phyloP scores from a whole-genome alignment of 2,888 invertebrate species.

The Cosmia trapezina region DNA sequence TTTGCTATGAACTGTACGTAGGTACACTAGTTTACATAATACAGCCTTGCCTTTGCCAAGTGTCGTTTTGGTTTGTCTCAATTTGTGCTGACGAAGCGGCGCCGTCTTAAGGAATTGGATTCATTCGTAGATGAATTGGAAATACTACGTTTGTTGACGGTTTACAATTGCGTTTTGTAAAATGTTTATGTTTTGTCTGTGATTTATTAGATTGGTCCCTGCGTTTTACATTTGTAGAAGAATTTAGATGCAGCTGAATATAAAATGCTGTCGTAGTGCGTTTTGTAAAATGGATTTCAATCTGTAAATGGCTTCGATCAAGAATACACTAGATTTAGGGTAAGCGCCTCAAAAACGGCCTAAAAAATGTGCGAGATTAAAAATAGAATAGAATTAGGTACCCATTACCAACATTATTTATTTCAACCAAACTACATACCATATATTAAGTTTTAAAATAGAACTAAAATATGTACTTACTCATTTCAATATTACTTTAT shows the following conservation, averaged over 20 bases:
- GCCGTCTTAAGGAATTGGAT: constrained; percentile 50
- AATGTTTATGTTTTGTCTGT: constrained; percentile 37
- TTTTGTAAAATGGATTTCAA: not conserved
- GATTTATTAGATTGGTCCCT: constrained; percentile 13
- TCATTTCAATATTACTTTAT: not conserved
- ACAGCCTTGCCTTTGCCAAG: constrained; percentile 39
- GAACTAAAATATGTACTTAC: not conserved
- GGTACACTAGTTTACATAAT: constrained; percentile 56
- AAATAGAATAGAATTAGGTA: no score
- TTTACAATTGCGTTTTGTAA: constrained; percentile 22
- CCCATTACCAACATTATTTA: not conserved
- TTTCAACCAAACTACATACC: not conserved
- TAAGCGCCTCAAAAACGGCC: not conserved
- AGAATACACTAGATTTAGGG: no score
- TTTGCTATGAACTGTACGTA: not conserved
- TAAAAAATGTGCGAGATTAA: not conserved
- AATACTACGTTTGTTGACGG: constrained; percentile 15
- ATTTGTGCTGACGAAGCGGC: constrained; percentile 47
- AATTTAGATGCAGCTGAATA: constrained; percentile 1
- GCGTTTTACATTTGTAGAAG: not conserved
- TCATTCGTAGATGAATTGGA: constrained; percentile 37
- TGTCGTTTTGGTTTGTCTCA: constrained; percentile 26
- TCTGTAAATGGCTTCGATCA: not conserved
- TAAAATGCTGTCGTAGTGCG: not conserved
- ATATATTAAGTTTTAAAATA: not conserved